These are phyloP conservation scores for Jaculus jaculus DNA, from an alignment of 2,113 vertebrate genomes.

Conservation along the genomic window DNA sequence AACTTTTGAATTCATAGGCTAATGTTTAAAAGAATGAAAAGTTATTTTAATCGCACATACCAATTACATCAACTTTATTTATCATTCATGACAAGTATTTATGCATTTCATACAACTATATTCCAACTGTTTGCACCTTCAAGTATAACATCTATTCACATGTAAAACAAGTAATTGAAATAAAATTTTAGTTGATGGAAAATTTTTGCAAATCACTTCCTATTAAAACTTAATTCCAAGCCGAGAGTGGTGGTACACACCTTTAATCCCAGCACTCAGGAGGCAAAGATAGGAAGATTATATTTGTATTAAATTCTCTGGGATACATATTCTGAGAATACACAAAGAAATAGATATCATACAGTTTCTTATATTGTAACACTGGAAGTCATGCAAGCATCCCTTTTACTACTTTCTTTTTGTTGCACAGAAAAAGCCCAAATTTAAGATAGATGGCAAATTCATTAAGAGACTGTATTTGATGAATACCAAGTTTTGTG, in stretches of 20 bases:
- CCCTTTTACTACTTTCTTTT: neutral
- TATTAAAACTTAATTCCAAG: neutral
- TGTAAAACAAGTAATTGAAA: neutral
- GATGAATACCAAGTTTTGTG: neutral
- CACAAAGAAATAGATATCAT: neutral
- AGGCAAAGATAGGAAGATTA: too few relatives aligned
- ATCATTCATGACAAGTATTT: neutral
- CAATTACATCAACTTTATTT: neutral
- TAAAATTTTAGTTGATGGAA: constrained; percentile 9
- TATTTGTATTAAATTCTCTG: too few relatives aligned
- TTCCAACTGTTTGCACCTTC: neutral
- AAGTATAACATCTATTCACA: neutral
- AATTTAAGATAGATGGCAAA: neutral
- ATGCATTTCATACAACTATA: neutral
- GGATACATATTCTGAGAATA: too few relatives aligned
- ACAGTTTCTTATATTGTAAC: neutral
- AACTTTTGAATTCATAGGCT: neutral
- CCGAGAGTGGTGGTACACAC: too few relatives aligned
- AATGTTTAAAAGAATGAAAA: neutral
- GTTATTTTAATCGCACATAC: neutral
- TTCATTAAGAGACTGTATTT: neutral
- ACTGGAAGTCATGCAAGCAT: neutral
- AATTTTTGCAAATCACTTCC: neutral
- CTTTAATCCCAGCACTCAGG: too few relatives aligned
- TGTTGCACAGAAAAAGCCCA: neutral